Evolutionary conservation across 2,888 invertebrate species (phyloP).

Genomic region (Scrobipalpa atriplicella): DNA sequence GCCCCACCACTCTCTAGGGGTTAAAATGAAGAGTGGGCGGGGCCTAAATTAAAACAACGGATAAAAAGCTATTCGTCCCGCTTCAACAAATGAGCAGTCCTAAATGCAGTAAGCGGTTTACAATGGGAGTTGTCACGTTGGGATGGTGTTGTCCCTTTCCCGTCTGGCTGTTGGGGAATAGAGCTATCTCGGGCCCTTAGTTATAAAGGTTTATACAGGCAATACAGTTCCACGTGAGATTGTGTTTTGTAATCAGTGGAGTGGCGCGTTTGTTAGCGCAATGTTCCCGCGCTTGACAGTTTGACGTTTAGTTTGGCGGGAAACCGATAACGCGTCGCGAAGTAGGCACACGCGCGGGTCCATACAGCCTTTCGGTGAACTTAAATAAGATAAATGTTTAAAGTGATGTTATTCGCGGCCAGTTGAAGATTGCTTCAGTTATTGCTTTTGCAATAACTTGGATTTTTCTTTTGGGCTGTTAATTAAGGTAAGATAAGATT

Average conservation of each 20-base stretch:
- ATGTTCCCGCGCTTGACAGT: conserved; percentile 75
- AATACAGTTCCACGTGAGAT: conserved; percentile 77
- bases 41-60: conserved; percentile 61
- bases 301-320: conserved; percentile 80
- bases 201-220: conserved; percentile 69
- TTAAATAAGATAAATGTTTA: conserved; percentile 43
- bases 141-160: conserved; percentile 60
- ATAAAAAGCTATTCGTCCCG: conserved; percentile 68
- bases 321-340: conserved; percentile 55
- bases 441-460: conserved; percentile 78
- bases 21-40: conserved; percentile 75
- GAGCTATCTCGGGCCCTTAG: conserved; percentile 71
- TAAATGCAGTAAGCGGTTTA: conserved; percentile 76
- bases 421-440: conserved; percentile 74
- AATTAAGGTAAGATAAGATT: conserved; percentile 59
- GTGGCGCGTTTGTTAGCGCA: conserved; percentile 75
- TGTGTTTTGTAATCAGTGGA: conserved; percentile 81
- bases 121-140: conserved; percentile 72
- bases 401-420: conserved; percentile 66
- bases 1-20: conserved; percentile 67
- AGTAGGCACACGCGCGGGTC: conserved; percentile 42
- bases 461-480: conserved; percentile 62
- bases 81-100: conserved; percentile 78
- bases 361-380: conserved; percentile 57
- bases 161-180: conserved; percentile 50